phyloP scores from a whole-genome alignment of 1,140 invertebrate species.

The Ceratina calcarata region DNA sequence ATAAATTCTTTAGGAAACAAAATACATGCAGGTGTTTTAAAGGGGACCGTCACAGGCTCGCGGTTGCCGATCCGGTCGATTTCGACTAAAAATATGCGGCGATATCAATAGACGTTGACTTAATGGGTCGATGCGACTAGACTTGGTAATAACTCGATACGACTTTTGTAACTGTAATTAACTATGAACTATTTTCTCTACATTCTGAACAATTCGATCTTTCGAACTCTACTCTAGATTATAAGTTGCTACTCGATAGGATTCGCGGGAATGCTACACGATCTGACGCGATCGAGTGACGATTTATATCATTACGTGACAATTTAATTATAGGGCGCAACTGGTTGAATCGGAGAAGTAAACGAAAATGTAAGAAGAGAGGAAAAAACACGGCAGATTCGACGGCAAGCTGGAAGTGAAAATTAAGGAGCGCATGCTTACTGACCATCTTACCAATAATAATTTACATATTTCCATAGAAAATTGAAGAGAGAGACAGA shows the following conservation, averaged over 20 bases:
- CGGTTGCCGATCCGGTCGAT: constrained; percentile 16
- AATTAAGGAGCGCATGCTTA: constrained; percentile 94
- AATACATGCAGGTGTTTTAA: too few species aligned
- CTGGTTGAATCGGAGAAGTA: constrained; percentile 84
- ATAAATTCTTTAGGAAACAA: too few species aligned
- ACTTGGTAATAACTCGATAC: constrained; percentile 26
- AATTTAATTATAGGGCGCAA: constrained; percentile 82
- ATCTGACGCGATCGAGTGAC: too few species aligned
- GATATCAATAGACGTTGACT: constrained; percentile 21
- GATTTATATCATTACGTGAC: not conserved
- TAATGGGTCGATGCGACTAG: constrained; percentile 34
- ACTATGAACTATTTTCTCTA: not conserved
- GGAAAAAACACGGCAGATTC: constrained; percentile 97
- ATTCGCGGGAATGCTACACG: too few species aligned
- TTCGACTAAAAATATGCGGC: constrained; percentile 31
- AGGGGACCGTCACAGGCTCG: too few species aligned
- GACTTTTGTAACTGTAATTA: too few species aligned
- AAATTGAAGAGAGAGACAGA: too few species aligned
- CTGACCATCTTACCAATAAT: constrained; percentile 94
- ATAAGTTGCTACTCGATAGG: too few species aligned
- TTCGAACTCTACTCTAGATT: too few species aligned
- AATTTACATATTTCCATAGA: too few species aligned
- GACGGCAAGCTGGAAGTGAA: constrained; percentile 98
- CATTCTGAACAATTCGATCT: too few species aligned
- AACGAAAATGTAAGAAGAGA: constrained; percentile 89